Conservation (phyloP, 2,797 vertebrate genomes). For the Bovichtus variegatus region DNA sequence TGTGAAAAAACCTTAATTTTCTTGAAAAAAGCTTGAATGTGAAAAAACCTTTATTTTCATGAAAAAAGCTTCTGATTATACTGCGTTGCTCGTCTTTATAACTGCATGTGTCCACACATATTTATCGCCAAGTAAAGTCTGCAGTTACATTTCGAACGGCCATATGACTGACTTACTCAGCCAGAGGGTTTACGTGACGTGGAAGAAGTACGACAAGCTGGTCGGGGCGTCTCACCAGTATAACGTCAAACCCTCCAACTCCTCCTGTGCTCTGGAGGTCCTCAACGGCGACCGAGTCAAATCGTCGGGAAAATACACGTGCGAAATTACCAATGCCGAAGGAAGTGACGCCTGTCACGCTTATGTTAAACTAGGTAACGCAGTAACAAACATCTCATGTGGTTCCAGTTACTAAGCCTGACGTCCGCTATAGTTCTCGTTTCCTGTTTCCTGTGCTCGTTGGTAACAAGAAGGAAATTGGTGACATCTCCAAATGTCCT, state of each 20-base stretch:
- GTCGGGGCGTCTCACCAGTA: conserved; percentile 90
- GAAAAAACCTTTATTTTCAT: too few relatives aligned
- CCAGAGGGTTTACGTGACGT: conserved; percentile 88
- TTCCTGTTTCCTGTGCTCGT: not conserved
- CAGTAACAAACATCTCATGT: conserved; percentile 25
- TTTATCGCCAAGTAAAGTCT: not conserved
- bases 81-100: too few relatives aligned
- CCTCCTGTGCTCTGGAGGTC: conserved; percentile 83
- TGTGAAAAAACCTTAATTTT: too few relatives aligned
- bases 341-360: conserved; percentile 71
- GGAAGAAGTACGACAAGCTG: conserved; percentile 89
- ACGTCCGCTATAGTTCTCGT: not conserved
- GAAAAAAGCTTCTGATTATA: too few relatives aligned
- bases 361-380: conserved; percentile 67
- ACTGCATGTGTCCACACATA: not conserved
- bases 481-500: not conserved
- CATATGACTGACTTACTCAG: too few relatives aligned
- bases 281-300: conserved; percentile 82
- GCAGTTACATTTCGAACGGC: too few relatives aligned
- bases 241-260: conserved; percentile 88
- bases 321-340: conserved; percentile 90
- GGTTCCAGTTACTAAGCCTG: conserved; percentile 6
- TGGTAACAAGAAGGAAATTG: not conserved
- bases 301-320: conserved; percentile 90
- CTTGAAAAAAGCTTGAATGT: too few relatives aligned